Conservation (phyloP, 2,797 vertebrate species). For the Platalea minor region DNA sequence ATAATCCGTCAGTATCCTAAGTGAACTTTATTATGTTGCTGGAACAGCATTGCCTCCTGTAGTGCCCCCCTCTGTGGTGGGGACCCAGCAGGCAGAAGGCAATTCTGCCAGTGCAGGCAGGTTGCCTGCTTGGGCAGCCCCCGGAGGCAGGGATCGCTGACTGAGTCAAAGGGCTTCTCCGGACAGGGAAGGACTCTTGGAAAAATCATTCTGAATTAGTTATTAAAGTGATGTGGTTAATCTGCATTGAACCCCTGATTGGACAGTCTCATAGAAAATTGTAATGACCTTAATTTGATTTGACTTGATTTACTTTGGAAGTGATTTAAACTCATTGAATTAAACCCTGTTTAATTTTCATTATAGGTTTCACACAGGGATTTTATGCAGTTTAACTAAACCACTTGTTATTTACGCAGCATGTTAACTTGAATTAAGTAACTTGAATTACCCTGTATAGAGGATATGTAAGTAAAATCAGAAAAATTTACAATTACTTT, state of each 20-base stretch:
- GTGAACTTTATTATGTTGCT: neutral
- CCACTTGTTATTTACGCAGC: neutral
- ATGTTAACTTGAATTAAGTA: neutral
- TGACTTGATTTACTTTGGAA: constrained; percentile 28
- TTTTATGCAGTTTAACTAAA: constrained; percentile 21
- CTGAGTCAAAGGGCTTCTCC: neutral
- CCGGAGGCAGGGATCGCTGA: rapidly evolving
- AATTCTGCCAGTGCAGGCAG: neutral
- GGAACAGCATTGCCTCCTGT: neutral
- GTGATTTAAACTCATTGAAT: neutral
- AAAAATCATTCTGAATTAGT: neutral
- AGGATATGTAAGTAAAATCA: neutral
- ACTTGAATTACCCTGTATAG: neutral
- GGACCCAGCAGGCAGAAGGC: neutral
- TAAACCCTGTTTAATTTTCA: constrained; percentile 23
- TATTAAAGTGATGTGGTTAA: neutral
- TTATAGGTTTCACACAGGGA: neutral
- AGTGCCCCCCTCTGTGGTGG: neutral
- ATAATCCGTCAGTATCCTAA: neutral
- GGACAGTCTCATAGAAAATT: neutral
- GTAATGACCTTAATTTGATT: constrained; percentile 7
- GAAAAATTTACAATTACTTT: neutral
- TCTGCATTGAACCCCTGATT: neutral
- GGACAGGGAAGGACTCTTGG: neutral
- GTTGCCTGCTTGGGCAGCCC: neutral